phyloP scores from a whole-genome alignment of 2,113 vertebrate species.

The Hiodon tergisus region DNA sequence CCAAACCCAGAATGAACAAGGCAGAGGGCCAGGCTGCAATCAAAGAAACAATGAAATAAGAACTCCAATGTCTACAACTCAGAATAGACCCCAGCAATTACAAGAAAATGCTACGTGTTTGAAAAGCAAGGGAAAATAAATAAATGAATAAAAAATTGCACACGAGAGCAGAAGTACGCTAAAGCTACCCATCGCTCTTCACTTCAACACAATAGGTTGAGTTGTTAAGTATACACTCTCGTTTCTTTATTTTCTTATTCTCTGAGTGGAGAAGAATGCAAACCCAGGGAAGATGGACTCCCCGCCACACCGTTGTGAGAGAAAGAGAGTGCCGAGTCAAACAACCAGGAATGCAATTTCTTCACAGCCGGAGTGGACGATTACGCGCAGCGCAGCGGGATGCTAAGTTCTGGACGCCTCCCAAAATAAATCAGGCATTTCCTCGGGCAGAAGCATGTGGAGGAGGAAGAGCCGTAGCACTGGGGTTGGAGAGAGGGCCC shows the following conservation, averaged over 20 bases:
- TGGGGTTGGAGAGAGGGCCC: slow-evolving; percentile 3
- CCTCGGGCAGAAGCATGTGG: background rate
- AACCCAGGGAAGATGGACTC: background rate
- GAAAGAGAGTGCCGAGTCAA: background rate
- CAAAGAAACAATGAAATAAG: background rate
- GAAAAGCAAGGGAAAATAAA: too few species aligned
- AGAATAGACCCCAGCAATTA: too few species aligned
- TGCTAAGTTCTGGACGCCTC: background rate
- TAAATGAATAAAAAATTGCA: too few species aligned
- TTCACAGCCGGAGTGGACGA: background rate
- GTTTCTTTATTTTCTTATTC: background rate
- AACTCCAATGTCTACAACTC: background rate
- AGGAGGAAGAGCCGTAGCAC: background rate
- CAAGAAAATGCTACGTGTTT: too few species aligned
- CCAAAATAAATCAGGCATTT: slow-evolving; percentile 17
- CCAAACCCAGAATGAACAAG: background rate
- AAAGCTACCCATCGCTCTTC: too few species aligned
- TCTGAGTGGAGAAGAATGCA: background rate
- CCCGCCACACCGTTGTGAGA: background rate
- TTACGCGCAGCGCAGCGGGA: background rate
- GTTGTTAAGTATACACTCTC: too few species aligned
- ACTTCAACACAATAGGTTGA: too few species aligned
- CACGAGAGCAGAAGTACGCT: too few species aligned
- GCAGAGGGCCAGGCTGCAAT: background rate
- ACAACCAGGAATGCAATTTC: slow-evolving; percentile 1